Conservation (phyloP, 2,113 vertebrate species). For the Seriola rivoliana region DNA sequence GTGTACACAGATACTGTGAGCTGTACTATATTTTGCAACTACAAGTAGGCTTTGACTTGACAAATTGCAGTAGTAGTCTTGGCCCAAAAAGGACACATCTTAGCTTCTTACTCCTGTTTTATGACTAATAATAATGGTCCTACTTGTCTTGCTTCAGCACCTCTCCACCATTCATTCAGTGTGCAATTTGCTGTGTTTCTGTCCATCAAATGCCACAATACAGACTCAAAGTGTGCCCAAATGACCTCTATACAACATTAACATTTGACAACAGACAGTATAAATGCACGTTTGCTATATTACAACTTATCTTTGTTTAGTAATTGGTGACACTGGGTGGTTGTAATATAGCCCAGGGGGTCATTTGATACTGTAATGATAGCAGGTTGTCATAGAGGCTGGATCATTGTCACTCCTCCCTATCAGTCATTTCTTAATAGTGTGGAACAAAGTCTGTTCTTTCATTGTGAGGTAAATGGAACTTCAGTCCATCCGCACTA, state of each 20-base stretch:
- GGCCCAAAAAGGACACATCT: conserved; percentile 51
- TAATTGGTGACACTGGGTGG: conserved; percentile 79
- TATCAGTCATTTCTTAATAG: conserved; percentile 66
- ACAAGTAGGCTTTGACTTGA: conserved; percentile 40
- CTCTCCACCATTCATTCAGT: conserved; percentile 54
- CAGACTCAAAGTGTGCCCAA: conserved; percentile 63
- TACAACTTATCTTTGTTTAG: conserved; percentile 80
- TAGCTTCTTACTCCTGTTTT: conserved; percentile 56
- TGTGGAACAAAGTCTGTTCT: conserved; percentile 28
- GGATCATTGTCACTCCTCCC: conserved; percentile 49
- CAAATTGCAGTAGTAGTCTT: conserved; percentile 18
- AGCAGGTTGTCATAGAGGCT: conserved; percentile 66
- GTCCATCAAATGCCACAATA: conserved; percentile 62
- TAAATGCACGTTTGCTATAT: conserved; percentile 72
- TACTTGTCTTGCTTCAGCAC: conserved; percentile 57
- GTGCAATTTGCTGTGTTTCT: conserved; percentile 67
- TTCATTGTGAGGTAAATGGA: conserved; percentile 31
- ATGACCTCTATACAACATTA: conserved; percentile 79
- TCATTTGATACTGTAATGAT: conserved; percentile 80
- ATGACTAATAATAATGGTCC: conserved; percentile 67
- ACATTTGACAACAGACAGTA: conserved; percentile 76
- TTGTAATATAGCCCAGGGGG: conserved; percentile 68
- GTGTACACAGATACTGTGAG: not conserved
- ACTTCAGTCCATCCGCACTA: conserved; percentile 23
- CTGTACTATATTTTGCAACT: conserved; percentile 5